phyloP scores from a whole-genome alignment of 2,797 vertebrate genomes.

The Ibycter americanus region DNA sequence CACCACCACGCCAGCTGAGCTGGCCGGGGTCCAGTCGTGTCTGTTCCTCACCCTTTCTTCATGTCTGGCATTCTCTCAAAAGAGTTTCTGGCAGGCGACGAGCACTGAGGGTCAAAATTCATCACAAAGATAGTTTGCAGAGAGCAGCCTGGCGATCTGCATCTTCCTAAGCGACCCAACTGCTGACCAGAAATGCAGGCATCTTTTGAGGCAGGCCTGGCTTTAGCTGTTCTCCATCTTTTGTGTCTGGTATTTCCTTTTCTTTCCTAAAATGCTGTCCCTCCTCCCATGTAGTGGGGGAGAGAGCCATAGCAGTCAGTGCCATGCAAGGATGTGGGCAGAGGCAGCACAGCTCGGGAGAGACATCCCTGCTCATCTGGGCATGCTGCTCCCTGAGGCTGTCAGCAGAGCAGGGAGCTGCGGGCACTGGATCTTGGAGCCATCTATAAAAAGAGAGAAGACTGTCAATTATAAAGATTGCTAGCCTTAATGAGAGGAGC shows the following conservation, averaged over 20 bases:
- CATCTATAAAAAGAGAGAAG: neutral
- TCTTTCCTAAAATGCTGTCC: neutral
- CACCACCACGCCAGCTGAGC: neutral
- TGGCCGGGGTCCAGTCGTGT: neutral
- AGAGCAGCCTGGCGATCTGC: neutral
- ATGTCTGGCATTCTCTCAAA: neutral
- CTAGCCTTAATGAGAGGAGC: neutral
- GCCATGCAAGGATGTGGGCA: neutral
- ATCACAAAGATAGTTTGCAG: neutral
- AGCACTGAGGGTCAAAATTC: neutral
- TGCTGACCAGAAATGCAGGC: neutral
- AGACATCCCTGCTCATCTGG: neutral
- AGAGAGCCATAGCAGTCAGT: neutral
- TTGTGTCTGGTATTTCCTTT: neutral
- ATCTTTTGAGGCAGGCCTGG: neutral
- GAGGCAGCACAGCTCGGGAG: neutral
- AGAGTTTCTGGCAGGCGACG: neutral
- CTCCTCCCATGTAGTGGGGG: fast-evolving
- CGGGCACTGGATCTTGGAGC: neutral
- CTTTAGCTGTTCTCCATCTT: neutral
- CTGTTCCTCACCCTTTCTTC: neutral
- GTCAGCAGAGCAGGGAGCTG: neutral
- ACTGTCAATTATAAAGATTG: neutral
- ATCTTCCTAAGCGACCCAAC: neutral
- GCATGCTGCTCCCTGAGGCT: neutral